Evolutionary conservation across 2,888 invertebrate species (phyloP), one percentile per base, ranked within the genome.

Genomic region (Himalopsyche anomala): DNA sequence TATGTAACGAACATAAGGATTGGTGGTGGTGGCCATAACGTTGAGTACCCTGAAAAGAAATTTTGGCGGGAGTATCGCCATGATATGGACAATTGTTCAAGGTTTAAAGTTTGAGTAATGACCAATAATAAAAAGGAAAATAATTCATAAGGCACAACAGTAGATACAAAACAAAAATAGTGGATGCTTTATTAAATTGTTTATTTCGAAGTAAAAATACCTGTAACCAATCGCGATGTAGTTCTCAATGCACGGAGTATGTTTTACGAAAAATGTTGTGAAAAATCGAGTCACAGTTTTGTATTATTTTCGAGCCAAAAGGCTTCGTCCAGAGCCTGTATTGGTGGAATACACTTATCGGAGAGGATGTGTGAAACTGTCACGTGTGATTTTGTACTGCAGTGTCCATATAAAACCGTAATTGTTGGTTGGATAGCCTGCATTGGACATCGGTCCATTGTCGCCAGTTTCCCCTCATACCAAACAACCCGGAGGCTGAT

Each of bases 371-470:
- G 83, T 83, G 79, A 83, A 83, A 36, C 74, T 79, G 83, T 54
- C 79, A 79, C 54, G 51, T 79, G 74, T 83, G 83, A 83, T 83
- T 83, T 79, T 83, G 74, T 83, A 51, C 83, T 54, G 83, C 83
- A 83, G 79, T 83, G 79, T 36, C 45, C 74, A n/a, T 79, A 74
- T 83, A 83, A 51, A 42, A 69, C 83, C 83, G 51, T 55, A 82
- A 62, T 62, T 62, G 62, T 62, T 62, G 62, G 62, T 62, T 19
- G 62, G 62, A 28, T 62, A 62, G 62, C 19, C 62, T 62, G 62
- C 19, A 62, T 62, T 62, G 62, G 62, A 62, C 62, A 28, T 62
- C 28, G 62, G 62, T 62, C 62, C 62, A 62, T 62, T 62, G 62
- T 62, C 62, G 62, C 62, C n/a, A 28, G 6, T 62, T 62, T 62